Evolutionary conservation across 2,888 invertebrate genomes (phyloP), one percentile per base, ranked within the genome.

Genomic region (Drosophila mulleri): DNA sequence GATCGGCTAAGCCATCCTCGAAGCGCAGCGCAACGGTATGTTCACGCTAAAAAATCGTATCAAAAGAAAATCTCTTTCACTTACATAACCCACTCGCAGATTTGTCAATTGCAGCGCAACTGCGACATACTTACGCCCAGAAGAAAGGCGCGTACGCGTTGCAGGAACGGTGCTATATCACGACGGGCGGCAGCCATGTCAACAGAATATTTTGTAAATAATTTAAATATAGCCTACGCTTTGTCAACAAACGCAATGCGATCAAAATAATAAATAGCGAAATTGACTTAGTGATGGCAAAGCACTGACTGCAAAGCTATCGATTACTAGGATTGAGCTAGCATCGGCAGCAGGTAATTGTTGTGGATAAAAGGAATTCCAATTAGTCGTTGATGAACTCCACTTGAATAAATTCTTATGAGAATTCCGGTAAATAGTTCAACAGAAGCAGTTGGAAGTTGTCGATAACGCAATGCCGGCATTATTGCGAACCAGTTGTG

Each of bases 21-120:
- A 95, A 97, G 80, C 97, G 94, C 52, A 96, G 90, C 1, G 96
- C 94, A 67, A 94, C 93, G 2, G 93, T 94, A 85, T 95, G 94
- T 70, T 94, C 93, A 77, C 96, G 94, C 96, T 96, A 65, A 18
- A 67, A n/a, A 26, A 45, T 41, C 29, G 12, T 48, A 44, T 42
- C 47, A 61, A 48, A 32, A 5, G 20, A 57, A 29, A 54, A 41
- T 37, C 14, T 14, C 26, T n/a, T 12, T 67, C n/a, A 47, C 87
- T 91, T 91, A 91, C 85, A 86, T 91, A 90, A 91, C 80, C 50
- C 6, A 9, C 23, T 26, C 16, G 11, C 11, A 57, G 56, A 52
- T 35, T 18, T 16, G 5, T 0, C 3, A 50, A 52, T 18, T 50
- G 11, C 26, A 41, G 23, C 11, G 3, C 52, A n/a, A 11, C 26